These are phyloP conservation scores for Vicugna pacos DNA, from an alignment of 2,113 vertebrate species.

Conservation along the genomic window DNA sequence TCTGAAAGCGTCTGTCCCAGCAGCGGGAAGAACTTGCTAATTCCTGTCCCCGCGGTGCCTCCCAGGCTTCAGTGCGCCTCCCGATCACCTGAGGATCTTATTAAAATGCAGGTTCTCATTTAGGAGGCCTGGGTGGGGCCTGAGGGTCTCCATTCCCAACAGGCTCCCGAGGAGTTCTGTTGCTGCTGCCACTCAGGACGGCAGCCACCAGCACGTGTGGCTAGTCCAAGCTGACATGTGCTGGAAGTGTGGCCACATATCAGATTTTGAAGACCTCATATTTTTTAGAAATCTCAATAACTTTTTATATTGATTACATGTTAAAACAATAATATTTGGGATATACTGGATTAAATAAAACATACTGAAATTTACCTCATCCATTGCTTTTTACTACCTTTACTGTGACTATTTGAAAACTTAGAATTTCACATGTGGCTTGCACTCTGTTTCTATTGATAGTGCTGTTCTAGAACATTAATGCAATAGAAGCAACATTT, in stretches of 20 bases:
- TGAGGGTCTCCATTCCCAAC: not conserved
- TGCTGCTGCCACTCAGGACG: rapidly evolving
- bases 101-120: not conserved
- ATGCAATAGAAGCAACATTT: not conserved
- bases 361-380: not conserved
- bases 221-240: not conserved
- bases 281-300: not conserved
- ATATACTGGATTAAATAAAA: not conserved
- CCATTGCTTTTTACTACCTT: not conserved
- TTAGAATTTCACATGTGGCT: not conserved
- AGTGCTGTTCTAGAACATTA: not conserved
- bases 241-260: not conserved
- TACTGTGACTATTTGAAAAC: not conserved
- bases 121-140: not conserved
- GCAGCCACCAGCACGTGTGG: not conserved
- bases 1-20: not conserved
- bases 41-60: not conserved
- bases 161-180: rapidly evolving
- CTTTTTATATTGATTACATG: not conserved
- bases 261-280: not conserved
- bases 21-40: not conserved
- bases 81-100: not conserved
- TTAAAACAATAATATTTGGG: not conserved
- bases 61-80: not conserved
- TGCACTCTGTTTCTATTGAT: not conserved